These are phyloP conservation scores for Rostratula benghalensis DNA, from an alignment of 2,113 vertebrate species.

Conservation along the genomic window DNA sequence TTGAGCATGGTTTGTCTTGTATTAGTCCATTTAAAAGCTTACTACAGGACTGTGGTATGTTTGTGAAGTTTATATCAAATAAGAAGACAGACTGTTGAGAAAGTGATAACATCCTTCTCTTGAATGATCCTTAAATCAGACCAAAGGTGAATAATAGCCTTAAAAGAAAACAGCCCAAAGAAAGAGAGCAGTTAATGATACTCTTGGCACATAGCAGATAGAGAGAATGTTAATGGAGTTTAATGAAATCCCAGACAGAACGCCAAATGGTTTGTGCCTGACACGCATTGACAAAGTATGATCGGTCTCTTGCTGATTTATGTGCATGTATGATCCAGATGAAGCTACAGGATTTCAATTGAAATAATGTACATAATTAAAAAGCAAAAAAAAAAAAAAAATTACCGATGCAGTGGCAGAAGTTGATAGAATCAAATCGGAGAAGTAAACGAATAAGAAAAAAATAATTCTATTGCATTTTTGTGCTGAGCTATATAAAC, in stretches of 20 bases:
- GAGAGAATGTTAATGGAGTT: background rate
- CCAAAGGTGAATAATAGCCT: background rate
- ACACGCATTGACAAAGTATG: background rate
- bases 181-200: conserved; percentile 1
- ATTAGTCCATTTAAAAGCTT: background rate
- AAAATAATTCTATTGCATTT: background rate
- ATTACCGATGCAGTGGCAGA: background rate
- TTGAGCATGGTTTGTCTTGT: background rate
- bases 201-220: background rate
- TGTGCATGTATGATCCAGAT: background rate
- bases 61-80: background rate
- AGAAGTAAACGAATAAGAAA: background rate
- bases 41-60: background rate
- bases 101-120: background rate
- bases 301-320: background rate
- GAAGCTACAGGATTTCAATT: background rate
- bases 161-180: background rate
- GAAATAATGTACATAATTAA: background rate
- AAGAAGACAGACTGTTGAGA: background rate
- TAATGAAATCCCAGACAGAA: conserved; percentile 19
- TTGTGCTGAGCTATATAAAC: background rate
- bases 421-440: background rate
- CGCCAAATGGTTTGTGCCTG: conserved; percentile 29
- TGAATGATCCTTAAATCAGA: background rate
- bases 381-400: background rate